Base-by-base conservation (phyloP, 2,113 vertebrate species). In the Jaculus jaculus region DNA sequence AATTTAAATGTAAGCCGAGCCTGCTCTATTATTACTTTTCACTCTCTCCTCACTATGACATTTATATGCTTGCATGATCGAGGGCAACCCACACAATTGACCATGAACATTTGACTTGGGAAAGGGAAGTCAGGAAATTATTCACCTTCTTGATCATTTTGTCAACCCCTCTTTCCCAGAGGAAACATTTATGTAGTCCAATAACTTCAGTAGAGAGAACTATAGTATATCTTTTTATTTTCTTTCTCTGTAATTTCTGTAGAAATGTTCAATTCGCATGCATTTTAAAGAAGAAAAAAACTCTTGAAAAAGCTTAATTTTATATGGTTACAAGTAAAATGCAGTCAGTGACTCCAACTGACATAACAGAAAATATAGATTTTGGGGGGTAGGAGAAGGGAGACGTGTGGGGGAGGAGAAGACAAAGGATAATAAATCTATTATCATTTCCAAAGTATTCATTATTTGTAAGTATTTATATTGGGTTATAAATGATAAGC, bases 91-190 rank as follows among this genome's bases (percentile, higher is more conserved):
- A 17, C 65, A 93, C 82, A 79, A 95, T 85, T 72, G 86, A 72
- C 83, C 77, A 60, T 61, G 87, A 92, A 87, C 84, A 61, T 91
- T 61, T 89, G 92, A 94, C 77, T 87, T 90, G 84, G 65, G 84
- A 87, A 94, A 95, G 77, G 51, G 81, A n/a, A 87, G 84, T 92
- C 93, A 95, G 95, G 96, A 95, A 95, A 94, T 95, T 91, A 88
- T 95, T 94, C 89, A 93, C 93, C 77, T 95, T 97, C 77, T 94
- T 95, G 95, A 87, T 95, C 93, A 95, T 91, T 94, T 93, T 97
- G 92, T 96, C 95, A 96, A 83, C 84, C 21, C 69, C 51, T 94
- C 16, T 90, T 75, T 82, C 94, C 92, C 90, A 90, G 66, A 94
- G 87, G 96, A 95, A 65, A 95, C 82, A 90, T 94, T 96, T 95